Conservation (phyloP, 2,113 vertebrate species). For the Sturnus vulgaris region DNA sequence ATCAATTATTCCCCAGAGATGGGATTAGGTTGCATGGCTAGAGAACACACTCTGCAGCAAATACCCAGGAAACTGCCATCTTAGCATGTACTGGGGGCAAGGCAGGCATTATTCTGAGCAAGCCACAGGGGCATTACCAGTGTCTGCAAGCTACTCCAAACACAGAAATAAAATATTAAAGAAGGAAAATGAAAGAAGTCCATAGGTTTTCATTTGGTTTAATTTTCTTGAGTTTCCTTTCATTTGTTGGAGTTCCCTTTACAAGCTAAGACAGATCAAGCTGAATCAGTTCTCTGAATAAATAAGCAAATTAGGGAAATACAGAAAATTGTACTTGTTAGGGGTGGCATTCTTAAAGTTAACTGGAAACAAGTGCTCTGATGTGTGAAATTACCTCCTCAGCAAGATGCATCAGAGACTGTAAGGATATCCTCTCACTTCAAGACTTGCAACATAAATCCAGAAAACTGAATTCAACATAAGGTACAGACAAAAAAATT, state of each 20-base stretch:
- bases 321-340: not conserved
- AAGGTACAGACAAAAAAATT: not conserved
- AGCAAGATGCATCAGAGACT: not conserved
- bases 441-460: not conserved
- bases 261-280: not conserved
- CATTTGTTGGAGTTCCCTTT: not conserved
- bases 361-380: not conserved
- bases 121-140: not conserved
- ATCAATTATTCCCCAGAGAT: conserved; percentile 14
- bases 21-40: not conserved
- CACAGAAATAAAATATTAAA: not conserved
- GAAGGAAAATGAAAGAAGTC: not conserved
- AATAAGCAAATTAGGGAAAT: not conserved
- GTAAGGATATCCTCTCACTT: not conserved
- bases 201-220: not conserved
- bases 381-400: not conserved
- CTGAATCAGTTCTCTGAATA: not conserved
- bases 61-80: not conserved
- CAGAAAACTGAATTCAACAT: not conserved
- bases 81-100: not conserved
- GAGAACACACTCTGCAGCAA: not conserved
- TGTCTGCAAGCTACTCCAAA: not conserved
- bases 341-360: not conserved
- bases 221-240: not conserved
- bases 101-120: not conserved